Conservation (phyloP, 2,113 vertebrate species). For the Lasiurus cinereus region DNA sequence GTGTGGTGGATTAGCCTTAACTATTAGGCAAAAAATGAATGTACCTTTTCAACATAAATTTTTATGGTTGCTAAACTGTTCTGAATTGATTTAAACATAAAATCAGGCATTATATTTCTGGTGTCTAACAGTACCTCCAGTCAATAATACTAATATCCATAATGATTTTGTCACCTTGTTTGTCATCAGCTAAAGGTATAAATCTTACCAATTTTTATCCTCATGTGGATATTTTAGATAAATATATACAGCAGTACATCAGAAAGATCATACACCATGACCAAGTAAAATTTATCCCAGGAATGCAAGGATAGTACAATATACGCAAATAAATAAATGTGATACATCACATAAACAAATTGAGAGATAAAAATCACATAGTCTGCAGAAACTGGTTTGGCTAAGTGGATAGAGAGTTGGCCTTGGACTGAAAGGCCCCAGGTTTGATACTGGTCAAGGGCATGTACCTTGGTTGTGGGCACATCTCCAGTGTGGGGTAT, state of each 20-base stretch:
- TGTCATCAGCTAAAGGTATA: not conserved
- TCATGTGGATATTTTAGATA: not conserved
- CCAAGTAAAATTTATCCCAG: no score
- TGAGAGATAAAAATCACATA: no score
- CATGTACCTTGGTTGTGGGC: no score
- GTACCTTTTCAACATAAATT: not conserved
- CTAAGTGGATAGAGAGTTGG: no score
- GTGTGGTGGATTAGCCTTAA: not conserved
- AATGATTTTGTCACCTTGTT: not conserved
- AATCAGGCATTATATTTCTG: not conserved
- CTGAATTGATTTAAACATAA: not conserved
- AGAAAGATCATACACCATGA: no score
- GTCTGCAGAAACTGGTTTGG: no score
- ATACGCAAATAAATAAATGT: no score
- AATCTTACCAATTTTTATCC: not conserved
- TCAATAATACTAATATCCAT: not conserved
- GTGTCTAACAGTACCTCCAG: not conserved
- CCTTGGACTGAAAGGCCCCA: no score
- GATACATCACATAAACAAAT: no score
- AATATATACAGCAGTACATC: not conserved
- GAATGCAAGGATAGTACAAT: no score
- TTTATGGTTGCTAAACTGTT: not conserved
- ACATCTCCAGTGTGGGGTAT: no score
- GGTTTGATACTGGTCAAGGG: no score
- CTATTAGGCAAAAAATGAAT: not conserved